A percentile compares a stretch with the other conserved stretches of the same genome.
These are phyloP conservation scores for Gallirallus australis DNA, from an alignment of 2,797 vertebrate species.

Conservation along the genomic window DNA sequence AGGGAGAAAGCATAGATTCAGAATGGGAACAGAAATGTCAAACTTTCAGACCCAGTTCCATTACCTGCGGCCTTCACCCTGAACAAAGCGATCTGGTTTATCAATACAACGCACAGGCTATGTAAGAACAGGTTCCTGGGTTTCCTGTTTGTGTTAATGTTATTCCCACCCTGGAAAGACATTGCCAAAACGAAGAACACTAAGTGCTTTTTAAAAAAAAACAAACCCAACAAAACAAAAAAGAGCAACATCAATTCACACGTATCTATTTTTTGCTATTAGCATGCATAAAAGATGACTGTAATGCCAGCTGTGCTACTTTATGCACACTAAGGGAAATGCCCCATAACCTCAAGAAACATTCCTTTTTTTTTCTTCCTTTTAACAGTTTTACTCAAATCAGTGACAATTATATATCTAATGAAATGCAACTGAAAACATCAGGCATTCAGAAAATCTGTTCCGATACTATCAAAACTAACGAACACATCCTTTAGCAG, in stretches of 20 bases:
- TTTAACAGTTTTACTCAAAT: background rate
- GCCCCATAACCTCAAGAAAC: background rate
- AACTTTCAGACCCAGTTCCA: background rate
- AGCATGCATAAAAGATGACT: background rate
- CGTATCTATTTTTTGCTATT: background rate
- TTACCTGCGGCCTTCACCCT: background rate
- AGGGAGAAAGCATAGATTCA: background rate
- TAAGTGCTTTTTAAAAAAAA: background rate
- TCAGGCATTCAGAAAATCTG: background rate
- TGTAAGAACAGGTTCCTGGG: background rate
- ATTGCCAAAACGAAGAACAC: background rate
- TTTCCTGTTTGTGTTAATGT: background rate
- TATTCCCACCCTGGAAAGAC: background rate
- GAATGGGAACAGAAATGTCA: background rate
- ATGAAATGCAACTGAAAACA: background rate
- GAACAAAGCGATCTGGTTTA: background rate
- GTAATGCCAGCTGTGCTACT: background rate
- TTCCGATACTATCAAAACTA: background rate
- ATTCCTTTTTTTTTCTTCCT: background rate
- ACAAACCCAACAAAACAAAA: background rate
- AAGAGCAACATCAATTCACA: background rate
- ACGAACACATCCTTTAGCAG: background rate
- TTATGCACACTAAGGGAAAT: background rate
- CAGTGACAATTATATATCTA: background rate
- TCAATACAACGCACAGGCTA: accelerated